phyloP scores from a whole-genome alignment of 2,113 vertebrate genomes.

The Atractosteus spatula region DNA sequence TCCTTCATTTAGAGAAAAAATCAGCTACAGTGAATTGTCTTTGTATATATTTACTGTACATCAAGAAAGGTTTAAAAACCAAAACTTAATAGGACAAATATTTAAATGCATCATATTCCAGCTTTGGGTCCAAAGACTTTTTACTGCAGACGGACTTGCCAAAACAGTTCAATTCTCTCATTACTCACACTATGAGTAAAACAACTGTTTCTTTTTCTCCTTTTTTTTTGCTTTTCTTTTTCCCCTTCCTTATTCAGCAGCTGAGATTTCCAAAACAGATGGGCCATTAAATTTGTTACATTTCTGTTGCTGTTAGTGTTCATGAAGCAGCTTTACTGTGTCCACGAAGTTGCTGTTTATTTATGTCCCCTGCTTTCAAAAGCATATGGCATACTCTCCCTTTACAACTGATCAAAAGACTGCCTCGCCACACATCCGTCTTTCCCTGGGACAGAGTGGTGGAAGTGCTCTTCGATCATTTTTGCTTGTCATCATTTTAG shows the following conservation, averaged over 20 bases:
- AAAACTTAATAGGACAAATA: not conserved
- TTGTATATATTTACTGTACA: too few relatives aligned
- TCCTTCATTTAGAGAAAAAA: not conserved
- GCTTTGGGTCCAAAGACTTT: slow-evolving; percentile 45
- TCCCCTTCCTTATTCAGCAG: slow-evolving; percentile 3
- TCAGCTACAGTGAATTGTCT: too few relatives aligned
- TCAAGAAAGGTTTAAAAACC: slow-evolving; percentile 11
- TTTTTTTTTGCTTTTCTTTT: not conserved
- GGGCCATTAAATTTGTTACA: slow-evolving; percentile 10
- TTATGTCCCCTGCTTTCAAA: slow-evolving; percentile 18
- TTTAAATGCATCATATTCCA: slow-evolving; percentile 27
- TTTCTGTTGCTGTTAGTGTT: not conserved
- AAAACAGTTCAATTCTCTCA: slow-evolving; percentile 28
- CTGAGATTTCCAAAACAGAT: not conserved
- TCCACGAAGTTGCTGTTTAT: slow-evolving; percentile 3
- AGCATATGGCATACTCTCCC: slow-evolving; percentile 26
- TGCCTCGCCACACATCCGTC: slow-evolving; percentile 32
- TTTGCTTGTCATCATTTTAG: slow-evolving; percentile 38
- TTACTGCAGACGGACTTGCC: slow-evolving; percentile 33
- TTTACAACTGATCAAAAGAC: slow-evolving; percentile 48
- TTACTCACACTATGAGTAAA: slow-evolving; percentile 38
- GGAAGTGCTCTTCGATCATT: slow-evolving; percentile 46
- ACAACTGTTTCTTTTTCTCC: slow-evolving; percentile 17
- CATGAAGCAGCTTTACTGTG: not conserved
- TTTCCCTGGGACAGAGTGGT: slow-evolving; percentile 51